Percentiles rank a stretch among this genome's conserved stretches.
Conservation (phyloP, 2,888 invertebrate species). For the Acanthococcus lagerstroemiae region DNA sequence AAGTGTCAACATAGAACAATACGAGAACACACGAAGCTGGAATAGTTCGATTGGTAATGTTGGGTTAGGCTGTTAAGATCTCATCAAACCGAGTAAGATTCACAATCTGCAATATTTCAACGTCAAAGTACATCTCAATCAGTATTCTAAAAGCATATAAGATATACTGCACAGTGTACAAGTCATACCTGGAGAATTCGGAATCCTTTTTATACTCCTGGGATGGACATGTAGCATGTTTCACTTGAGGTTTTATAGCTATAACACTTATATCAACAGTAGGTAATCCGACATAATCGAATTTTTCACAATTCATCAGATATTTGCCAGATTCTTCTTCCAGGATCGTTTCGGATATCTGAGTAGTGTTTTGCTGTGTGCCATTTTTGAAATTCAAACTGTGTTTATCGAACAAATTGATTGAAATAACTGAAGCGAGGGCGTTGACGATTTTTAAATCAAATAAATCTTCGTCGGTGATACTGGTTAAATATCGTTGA, state of each 20-base stretch:
- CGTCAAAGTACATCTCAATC: neutral
- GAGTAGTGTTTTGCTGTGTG: neutral
- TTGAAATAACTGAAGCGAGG: constrained; percentile 9
- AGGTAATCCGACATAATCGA: constrained; percentile 24
- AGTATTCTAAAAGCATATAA: neutral
- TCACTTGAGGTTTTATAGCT: too few species aligned
- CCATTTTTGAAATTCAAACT: neutral
- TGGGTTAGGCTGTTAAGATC: constrained; percentile 36
- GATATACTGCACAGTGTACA: too few species aligned
- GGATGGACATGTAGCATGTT: too few species aligned
- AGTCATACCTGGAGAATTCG: too few species aligned
- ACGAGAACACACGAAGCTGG: constrained; percentile 63
- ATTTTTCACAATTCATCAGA: constrained; percentile 20
- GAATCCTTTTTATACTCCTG: too few species aligned
- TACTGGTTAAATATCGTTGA: constrained; percentile 21
- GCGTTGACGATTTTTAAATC: constrained; percentile 22
- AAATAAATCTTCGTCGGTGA: constrained; percentile 22
- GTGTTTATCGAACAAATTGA: constrained; percentile 11
- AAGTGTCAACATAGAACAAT: constrained; percentile 80
- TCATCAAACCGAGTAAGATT: constrained; percentile 37
- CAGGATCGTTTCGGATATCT: neutral
- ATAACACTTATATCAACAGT: too few species aligned
- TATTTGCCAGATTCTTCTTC: constrained; percentile 17
- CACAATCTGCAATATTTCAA: constrained; percentile 37
- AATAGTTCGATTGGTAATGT: constrained; percentile 37